These are phyloP conservation scores for Gadopsis marmoratus DNA, from an alignment of 2,797 vertebrate species.

Conservation along the genomic window DNA sequence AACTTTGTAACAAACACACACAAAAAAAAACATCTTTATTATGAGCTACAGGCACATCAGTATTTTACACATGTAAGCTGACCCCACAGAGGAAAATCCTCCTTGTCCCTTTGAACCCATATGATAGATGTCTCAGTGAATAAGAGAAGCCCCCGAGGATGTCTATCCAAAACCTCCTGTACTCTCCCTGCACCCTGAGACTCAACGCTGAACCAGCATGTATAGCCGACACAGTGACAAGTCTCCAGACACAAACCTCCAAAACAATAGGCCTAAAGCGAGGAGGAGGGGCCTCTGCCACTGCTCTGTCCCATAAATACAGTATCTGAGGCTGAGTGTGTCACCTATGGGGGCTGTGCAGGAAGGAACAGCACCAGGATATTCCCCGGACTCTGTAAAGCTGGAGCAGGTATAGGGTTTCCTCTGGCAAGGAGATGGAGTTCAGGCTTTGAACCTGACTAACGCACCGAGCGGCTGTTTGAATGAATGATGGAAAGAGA, in stretches of 20 bases:
- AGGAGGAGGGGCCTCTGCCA: conserved; percentile 8
- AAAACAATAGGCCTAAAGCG: conserved; percentile 46
- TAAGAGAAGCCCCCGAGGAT: conserved; percentile 57
- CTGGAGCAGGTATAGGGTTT: conserved; percentile 69
- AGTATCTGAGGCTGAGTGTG: conserved; percentile 49
- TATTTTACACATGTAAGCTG: conserved; percentile 66
- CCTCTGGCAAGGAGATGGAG: conserved; percentile 56
- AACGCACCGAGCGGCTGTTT: conserved; percentile 49
- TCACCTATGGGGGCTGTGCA: conserved; percentile 53
- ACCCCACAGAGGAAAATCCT: conserved; percentile 57
- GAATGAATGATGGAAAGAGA: conserved; percentile 46
- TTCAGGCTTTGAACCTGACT: conserved; percentile 75
- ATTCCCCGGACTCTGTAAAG: conserved; percentile 45
- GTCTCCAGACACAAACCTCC: conserved; percentile 41
- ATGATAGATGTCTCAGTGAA: conserved; percentile 69
- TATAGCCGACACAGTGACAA: conserved; percentile 25
- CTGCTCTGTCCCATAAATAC: conserved; percentile 51
- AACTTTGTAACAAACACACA: not conserved
- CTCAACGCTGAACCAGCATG: conserved; percentile 48
- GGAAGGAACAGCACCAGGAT: conserved; percentile 63
- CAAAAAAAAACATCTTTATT: conserved; percentile 25
- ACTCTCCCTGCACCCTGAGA: conserved; percentile 60
- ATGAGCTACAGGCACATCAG: conserved; percentile 19
- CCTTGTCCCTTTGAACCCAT: conserved; percentile 65
- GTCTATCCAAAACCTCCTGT: conserved; percentile 60